phyloP scores from a whole-genome alignment of 2,888 invertebrate genomes.

The Pollenia griseotomentosa region DNA sequence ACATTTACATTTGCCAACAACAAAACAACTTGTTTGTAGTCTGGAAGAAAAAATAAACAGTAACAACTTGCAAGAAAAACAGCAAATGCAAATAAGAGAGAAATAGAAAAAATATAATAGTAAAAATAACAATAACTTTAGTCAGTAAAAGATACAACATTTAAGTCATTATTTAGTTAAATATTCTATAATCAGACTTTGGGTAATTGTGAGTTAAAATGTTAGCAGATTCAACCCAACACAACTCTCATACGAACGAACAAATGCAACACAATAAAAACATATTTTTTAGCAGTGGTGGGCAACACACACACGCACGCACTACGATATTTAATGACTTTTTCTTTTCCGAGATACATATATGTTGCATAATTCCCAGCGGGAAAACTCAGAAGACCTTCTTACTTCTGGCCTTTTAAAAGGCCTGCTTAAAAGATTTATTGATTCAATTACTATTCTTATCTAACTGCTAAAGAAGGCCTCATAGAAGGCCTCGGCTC shows the following conservation, averaged over 20 bases:
- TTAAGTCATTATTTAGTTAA: conserved; percentile 55
- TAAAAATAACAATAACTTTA: background rate
- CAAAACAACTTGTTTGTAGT: background rate
- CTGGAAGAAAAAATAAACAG: background rate
- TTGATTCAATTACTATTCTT: too few species aligned
- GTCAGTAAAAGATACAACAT: background rate
- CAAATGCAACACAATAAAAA: background rate
- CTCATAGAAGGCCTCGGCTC: too few species aligned
- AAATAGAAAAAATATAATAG: background rate
- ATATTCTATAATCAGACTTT: conserved; percentile 66
- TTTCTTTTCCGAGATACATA: too few species aligned
- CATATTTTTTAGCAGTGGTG: background rate
- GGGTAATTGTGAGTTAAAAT: conserved; percentile 68
- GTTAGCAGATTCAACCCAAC: background rate
- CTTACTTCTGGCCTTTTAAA: too few species aligned
- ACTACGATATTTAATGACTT: background rate
- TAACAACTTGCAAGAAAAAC: conserved; percentile 1
- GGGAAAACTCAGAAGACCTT: too few species aligned
- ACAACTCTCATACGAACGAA: background rate
- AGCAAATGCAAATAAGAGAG: background rate
- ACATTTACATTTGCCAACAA: background rate
- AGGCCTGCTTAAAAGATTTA: too few species aligned
- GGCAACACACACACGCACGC: background rate
- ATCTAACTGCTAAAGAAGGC: too few species aligned
- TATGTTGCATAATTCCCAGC: too few species aligned